Conservation (phyloP, 2,797 vertebrate species). For the Sebastes dallii region DNA sequence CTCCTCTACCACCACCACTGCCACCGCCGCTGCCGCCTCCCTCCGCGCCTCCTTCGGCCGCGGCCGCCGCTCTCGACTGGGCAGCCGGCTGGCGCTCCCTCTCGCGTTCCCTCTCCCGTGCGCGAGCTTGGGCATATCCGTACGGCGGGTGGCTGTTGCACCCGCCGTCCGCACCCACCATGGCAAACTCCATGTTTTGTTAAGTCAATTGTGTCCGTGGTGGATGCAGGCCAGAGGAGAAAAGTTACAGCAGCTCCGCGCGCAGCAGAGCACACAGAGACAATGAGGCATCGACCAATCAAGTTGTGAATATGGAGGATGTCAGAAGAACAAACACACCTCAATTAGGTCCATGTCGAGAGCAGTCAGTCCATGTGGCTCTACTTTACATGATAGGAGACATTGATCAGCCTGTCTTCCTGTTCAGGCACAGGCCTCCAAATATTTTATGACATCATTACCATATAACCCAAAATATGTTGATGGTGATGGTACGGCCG, state of each 20-base stretch:
- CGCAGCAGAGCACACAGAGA: conserved; percentile 31
- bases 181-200: conserved; percentile 94
- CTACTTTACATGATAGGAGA: conserved; percentile 46
- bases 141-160: conserved; percentile 97
- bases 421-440: conserved; percentile 33
- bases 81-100: conserved; percentile 80
- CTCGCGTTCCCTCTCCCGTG: conserved; percentile 91
- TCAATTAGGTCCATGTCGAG: conserved; percentile 49
- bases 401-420: conserved; percentile 12
- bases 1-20: not conserved
- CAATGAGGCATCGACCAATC: conserved; percentile 60
- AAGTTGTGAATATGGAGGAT: conserved; percentile 32
- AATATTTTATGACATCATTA: conserved; percentile 72
- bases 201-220: conserved; percentile 50
- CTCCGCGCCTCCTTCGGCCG: conserved; percentile 79
- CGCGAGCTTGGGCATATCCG: conserved; percentile 89
- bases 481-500: conserved; percentile 8
- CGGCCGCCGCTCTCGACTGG: conserved; percentile 83
- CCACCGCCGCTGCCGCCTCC: conserved; percentile 34
- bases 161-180: conserved; percentile 96
- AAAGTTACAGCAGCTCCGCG: conserved; percentile 63
- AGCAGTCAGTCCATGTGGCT: conserved; percentile 31
- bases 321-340: conserved; percentile 45
- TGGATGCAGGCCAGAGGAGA: conserved; percentile 42
- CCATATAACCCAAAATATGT: conserved; percentile 13